phyloP scores from a whole-genome alignment of 1,140 invertebrate species.

The Atopsyche davidsoni region DNA sequence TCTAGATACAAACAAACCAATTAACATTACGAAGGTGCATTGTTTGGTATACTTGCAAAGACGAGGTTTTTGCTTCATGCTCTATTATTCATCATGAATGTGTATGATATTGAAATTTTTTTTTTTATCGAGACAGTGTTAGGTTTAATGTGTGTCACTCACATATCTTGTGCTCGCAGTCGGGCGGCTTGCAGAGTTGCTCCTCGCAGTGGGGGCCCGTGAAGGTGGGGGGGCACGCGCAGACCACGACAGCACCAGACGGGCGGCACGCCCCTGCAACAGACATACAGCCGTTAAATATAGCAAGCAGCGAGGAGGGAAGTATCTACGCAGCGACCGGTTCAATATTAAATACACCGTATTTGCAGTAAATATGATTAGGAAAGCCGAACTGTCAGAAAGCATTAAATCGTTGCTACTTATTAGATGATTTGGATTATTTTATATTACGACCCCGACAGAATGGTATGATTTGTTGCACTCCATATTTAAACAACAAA shows the following conservation, averaged over 20 bases:
- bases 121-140: background rate
- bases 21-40: too few species aligned
- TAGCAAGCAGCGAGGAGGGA: too few species aligned
- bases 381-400: too few species aligned
- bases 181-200: constrained; percentile 11
- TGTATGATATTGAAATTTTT: background rate
- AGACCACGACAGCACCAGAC: constrained; percentile 32
- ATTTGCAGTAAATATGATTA: too few species aligned
- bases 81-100: background rate
- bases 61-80: background rate
- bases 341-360: too few species aligned
- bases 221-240: constrained; percentile 38
- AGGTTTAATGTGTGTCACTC: background rate
- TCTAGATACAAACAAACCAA: too few species aligned
- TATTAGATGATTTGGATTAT: too few species aligned
- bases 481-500: too few species aligned
- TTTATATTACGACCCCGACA: too few species aligned
- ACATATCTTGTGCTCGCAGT: constrained; percentile 1
- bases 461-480: too few species aligned
- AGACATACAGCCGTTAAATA: constrained; percentile 11
- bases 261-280: constrained; percentile 34
- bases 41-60: background rate
- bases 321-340: too few species aligned
- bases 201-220: constrained; percentile 32
- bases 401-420: too few species aligned